Conservation (phyloP, 64 coral and sea anemone genomes). For the Montipora capricornis region DNA sequence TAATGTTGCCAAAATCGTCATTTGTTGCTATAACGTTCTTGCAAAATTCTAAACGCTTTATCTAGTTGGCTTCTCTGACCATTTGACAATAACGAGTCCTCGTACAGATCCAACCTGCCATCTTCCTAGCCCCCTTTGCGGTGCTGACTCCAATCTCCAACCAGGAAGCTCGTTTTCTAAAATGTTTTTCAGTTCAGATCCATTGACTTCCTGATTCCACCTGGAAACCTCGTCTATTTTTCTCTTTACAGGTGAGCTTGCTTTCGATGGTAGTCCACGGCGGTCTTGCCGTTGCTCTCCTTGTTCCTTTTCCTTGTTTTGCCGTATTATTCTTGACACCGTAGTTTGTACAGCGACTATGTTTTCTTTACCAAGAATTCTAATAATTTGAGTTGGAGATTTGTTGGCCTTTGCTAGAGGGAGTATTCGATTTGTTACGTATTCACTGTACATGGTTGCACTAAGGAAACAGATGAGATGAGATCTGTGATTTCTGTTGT, state of each 20-base stretch:
- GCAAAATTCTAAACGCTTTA: background rate
- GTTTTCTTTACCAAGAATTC: background rate
- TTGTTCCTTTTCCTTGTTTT: background rate
- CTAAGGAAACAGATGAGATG: no score
- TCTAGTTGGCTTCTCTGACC: background rate
- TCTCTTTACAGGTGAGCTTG: background rate
- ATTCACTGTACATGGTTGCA: background rate
- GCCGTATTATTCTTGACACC: background rate
- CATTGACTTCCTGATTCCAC: background rate
- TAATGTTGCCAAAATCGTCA: background rate
- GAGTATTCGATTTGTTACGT: background rate
- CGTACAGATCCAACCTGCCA: background rate
- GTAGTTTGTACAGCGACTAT: background rate
- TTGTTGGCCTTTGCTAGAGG: background rate
- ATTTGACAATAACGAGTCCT: background rate
- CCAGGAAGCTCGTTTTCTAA: no score
- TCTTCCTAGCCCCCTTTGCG: background rate
- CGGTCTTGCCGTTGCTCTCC: background rate
- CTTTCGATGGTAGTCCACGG: background rate
- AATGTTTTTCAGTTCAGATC: no score
- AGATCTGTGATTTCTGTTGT: no score
- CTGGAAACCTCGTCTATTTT: background rate
- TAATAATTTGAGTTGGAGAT: background rate
- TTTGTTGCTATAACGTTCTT: background rate
- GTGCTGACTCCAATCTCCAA: background rate